These are phyloP conservation scores for Branchellion lobata DNA, from an alignment of 2,888 invertebrate genomes.

Conservation along the genomic window DNA sequence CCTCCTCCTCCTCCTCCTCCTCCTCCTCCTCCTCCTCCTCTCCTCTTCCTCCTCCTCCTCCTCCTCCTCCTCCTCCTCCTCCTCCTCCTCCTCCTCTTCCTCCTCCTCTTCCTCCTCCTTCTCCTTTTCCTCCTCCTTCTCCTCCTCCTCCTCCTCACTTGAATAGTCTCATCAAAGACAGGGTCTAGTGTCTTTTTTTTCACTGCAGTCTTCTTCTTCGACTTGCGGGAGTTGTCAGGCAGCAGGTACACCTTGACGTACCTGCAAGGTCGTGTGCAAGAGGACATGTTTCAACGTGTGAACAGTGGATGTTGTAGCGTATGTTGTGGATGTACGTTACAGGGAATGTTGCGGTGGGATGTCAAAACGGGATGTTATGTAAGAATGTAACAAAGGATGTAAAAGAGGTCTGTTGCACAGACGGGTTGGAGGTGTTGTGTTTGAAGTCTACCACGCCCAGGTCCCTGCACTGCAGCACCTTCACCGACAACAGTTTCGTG, in stretches of 20 bases:
- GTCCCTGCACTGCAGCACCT: conserved; percentile 84
- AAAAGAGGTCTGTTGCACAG: no score
- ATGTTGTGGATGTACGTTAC: no score
- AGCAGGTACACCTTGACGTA: conserved; percentile 84
- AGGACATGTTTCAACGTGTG: no score
- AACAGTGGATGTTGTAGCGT: no score
- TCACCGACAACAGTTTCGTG: conserved; percentile 80
- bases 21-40: background rate
- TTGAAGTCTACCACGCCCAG: conserved; percentile 67
- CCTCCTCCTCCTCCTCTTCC: no score
- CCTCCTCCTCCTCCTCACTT: conserved; percentile 6
- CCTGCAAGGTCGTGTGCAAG: conserved; percentile 63
- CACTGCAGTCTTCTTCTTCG: conserved; percentile 88
- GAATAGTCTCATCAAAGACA: conserved; percentile 79
- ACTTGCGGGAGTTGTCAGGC: conserved; percentile 91
- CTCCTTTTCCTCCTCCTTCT: no score
- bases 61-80: background rate
- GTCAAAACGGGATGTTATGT: no score
- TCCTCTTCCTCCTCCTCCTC: background rate
- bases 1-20: no score
- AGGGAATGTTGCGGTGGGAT: no score
- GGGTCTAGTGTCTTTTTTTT: conserved; percentile 93
- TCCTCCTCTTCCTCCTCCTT: no score
- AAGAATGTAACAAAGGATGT: no score
- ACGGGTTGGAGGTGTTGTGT: conserved; percentile 76